Evolutionary conservation across 2,888 invertebrate genomes (phyloP), one percentile per base, ranked within the genome.

Genomic region (Microplitis deprimator): DNA sequence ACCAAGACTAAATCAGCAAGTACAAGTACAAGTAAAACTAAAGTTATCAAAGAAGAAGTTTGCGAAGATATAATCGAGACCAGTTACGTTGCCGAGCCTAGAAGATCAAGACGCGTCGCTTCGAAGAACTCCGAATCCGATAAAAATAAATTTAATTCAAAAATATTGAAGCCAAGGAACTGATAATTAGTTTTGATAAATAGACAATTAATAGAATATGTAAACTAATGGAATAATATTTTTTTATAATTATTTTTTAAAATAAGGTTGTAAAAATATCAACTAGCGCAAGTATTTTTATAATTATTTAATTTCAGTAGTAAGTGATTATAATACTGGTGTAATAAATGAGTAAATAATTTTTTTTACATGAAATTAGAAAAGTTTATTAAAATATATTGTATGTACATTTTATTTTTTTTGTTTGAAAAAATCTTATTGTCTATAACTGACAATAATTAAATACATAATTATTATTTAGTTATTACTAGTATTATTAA

Each of bases 341-440:
- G 13, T 2, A 38, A 69, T 6, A 17, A 50, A 4, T 74, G 68
- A n/a, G 16, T 41, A 3, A 60, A 69, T 6, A 73, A 61, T 13
- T n/a, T 50, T 50, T 50, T 8, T 50, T 50, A 50, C 50, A 50
- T 50, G 50, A 50, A 70, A 61, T 74, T 67, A 6, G 65, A 78
- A 7, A 79, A 68, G 29, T 73, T 81, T 7, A 70, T 50, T 20
- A 77, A 80, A 70, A 17, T 77, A 3, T 50, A 50, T 50, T 50
- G 50, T 50, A 50, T 50, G 50, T 50, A 50, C 50, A 50, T 50
- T 29, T 29, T 29, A 29, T 29, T 29, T 29, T 20, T 29, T 71
- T 76, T 29, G 64, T 77, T 62, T 13, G 73, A 13, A 68, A 82
- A 6, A 69, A 78, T 0, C 17, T 77, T 50, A 38, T 72, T 81